A percentile compares a stretch with the other conserved stretches of the same genome.
Evolutionary conservation across 2,113 vertebrate genomes (phyloP).

Genomic region (Accipiter cooperii): DNA sequence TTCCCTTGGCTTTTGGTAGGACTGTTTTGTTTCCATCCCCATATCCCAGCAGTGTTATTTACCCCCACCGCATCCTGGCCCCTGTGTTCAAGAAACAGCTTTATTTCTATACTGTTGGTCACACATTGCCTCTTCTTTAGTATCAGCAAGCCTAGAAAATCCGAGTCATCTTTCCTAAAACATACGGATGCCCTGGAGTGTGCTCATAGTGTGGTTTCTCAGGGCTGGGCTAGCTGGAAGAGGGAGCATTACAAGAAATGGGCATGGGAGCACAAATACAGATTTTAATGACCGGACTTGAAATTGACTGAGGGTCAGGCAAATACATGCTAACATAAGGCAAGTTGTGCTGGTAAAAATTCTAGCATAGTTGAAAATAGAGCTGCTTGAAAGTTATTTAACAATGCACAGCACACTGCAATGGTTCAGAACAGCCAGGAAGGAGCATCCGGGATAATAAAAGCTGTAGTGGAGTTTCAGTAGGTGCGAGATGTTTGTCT

Average conservation of each 20-base stretch:
- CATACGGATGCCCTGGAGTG: neutral
- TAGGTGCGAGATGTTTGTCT: neutral
- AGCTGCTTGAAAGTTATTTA: neutral
- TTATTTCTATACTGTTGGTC: neutral
- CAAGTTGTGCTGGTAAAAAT: neutral
- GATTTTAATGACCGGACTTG: neutral
- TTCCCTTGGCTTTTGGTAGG: neutral
- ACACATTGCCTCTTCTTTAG: neutral
- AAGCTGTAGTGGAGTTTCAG: neutral
- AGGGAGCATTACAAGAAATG: neutral
- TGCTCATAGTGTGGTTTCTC: neutral
- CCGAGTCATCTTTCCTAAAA: neutral
- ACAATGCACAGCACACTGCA: neutral
- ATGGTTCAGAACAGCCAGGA: neutral
- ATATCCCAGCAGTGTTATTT: neutral
- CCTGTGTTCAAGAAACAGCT: neutral
- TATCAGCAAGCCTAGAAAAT: neutral
- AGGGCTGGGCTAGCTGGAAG: neutral
- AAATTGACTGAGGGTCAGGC: neutral
- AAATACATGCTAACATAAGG: neutral
- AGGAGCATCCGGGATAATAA: neutral
- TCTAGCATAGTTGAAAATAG: neutral
- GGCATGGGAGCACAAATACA: neutral
- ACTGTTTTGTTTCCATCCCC: neutral
- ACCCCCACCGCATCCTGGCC: neutral